Evolutionary conservation across 2,888 invertebrate genomes (phyloP).

Genomic region (Eremobia ochroleuca): DNA sequence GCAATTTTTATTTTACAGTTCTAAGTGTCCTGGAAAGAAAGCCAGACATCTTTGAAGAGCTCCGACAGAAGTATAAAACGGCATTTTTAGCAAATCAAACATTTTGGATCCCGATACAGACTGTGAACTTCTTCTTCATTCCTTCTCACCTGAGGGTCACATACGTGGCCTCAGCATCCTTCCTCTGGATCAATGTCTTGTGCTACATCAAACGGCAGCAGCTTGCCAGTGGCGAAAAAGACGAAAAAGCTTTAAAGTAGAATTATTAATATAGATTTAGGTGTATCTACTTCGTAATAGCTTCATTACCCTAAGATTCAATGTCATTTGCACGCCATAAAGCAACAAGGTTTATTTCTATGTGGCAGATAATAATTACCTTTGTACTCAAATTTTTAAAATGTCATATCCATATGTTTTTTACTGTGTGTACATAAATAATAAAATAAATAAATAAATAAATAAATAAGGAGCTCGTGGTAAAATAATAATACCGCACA

Average conservation of each 20-base stretch:
- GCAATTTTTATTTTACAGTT: conserved; percentile 85
- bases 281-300: background rate
- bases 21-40: conserved; percentile 94
- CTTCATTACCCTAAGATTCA: background rate
- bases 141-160: conserved; percentile 94
- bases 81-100: conserved; percentile 94
- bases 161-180: conserved; percentile 95
- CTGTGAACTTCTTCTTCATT: conserved; percentile 94
- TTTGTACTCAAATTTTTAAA: too few relatives aligned
- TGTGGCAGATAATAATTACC: too few relatives aligned
- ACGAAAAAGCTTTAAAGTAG: background rate
- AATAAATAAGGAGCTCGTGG: too few relatives aligned
- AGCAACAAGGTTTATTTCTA: background rate
- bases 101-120: conserved; percentile 96
- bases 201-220: conserved; percentile 94
- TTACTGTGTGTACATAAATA: too few relatives aligned
- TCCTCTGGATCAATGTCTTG: conserved; percentile 96
- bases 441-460: too few relatives aligned
- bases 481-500: too few relatives aligned
- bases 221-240: conserved; percentile 34
- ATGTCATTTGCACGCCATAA: background rate
- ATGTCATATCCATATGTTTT: too few relatives aligned
- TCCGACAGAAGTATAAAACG: conserved; percentile 93
- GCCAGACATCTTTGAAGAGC: conserved; percentile 93
- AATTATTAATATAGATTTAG: background rate